Evolutionary conservation across 2,113 vertebrate species (phyloP).

Genomic region (Prinia subflava): DNA sequence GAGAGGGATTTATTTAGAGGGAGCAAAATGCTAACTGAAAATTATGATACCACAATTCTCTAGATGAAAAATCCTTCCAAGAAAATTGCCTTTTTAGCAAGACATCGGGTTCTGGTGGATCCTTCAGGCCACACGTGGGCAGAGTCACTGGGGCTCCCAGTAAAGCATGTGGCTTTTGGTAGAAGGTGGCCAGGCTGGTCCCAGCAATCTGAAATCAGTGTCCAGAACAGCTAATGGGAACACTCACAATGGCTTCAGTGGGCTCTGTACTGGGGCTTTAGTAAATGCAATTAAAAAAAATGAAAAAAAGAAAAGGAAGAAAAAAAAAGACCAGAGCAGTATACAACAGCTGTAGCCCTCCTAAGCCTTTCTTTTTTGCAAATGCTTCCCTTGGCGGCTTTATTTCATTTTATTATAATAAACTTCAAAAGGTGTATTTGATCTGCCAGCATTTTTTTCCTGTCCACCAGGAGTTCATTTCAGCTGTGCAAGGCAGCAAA

Average conservation of each 20-base stretch:
- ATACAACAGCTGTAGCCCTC: conserved; percentile 8
- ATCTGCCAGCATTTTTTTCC: conserved; percentile 44
- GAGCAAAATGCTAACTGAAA: background rate
- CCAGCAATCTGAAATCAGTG: background rate
- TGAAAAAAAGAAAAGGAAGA: too few species aligned
- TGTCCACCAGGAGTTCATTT: conserved; percentile 47
- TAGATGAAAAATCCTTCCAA: background rate
- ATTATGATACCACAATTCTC: background rate
- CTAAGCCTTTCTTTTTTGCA: conserved; percentile 1
- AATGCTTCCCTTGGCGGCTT: conserved; percentile 17
- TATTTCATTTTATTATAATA: conserved; percentile 43
- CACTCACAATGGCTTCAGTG: background rate
- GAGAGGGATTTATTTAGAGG: background rate
- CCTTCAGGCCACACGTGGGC: background rate
- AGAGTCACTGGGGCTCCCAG: background rate
- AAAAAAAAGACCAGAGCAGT: background rate
- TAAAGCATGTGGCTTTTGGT: background rate
- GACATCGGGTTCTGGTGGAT: background rate
- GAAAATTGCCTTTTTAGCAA: background rate
- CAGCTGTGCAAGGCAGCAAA: conserved; percentile 22
- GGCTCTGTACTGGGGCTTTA: background rate
- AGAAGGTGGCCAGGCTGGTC: background rate
- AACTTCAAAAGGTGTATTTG: conserved; percentile 53
- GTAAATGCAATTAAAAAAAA: background rate
- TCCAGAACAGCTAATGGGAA: background rate